Conservation (phyloP, 2,888 invertebrate genomes). For the Conomelus anceps region DNA sequence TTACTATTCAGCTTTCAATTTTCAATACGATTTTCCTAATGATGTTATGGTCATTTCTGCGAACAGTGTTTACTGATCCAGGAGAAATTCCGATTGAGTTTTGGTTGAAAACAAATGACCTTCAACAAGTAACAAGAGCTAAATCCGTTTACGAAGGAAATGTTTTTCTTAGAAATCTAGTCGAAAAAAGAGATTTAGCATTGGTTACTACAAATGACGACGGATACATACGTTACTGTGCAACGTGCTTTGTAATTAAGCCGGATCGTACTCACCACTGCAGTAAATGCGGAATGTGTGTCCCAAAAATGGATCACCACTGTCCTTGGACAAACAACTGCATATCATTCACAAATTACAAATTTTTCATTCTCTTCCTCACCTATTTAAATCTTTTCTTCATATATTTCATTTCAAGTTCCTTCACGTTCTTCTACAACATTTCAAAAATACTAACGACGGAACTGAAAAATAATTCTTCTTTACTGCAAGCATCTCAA, state of each 20-base stretch:
- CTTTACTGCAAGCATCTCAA: neutral
- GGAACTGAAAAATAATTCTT: neutral
- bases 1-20: neutral
- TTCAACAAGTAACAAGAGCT: neutral
- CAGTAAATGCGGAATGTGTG: slow-evolving; percentile 89
- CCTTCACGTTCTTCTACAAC: neutral
- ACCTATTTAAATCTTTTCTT: slow-evolving; percentile 54
- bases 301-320: slow-evolving; percentile 99
- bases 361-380: slow-evolving; percentile 96
- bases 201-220: neutral
- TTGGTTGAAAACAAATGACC: neutral
- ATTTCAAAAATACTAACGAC: neutral
- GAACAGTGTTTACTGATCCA: neutral
- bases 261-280: slow-evolving; percentile 98
- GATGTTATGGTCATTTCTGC: neutral
- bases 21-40: neutral
- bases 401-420: neutral
- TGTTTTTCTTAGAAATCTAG: neutral
- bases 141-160: neutral
- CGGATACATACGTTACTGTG: slow-evolving; percentile 77
- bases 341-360: slow-evolving; percentile 96
- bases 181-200: neutral
- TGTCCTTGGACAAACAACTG: slow-evolving; percentile 99
- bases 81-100: neutral
- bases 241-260: slow-evolving; percentile 90